Conservation (phyloP, 2,113 vertebrate genomes). For the Brachyistius frenatus region DNA sequence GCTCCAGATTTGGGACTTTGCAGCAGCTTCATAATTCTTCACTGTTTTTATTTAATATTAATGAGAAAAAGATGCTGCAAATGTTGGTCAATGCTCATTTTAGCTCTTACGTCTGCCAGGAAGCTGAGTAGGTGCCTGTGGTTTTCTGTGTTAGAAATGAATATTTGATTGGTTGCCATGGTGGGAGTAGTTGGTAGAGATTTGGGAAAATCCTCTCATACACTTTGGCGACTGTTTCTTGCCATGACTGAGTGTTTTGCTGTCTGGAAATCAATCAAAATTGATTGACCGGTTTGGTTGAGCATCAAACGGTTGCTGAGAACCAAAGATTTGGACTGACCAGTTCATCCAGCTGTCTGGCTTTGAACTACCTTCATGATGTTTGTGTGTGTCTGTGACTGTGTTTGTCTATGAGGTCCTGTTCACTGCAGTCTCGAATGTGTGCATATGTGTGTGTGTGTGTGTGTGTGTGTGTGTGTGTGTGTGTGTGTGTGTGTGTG, state of each 20-base stretch:
- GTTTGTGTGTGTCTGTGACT: constrained; percentile 34
- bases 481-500: constrained; percentile 34
- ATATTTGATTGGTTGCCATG: constrained; percentile 16
- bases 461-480: constrained; percentile 1
- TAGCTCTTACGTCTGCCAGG: background rate
- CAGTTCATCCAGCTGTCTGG: constrained; percentile 15
- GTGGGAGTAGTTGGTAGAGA: background rate
- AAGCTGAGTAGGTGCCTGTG: constrained; percentile 22
- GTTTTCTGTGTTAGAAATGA: constrained; percentile 1
- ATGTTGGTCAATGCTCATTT: constrained; percentile 4
- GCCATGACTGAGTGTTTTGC: constrained; percentile 36
- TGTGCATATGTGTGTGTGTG: constrained; percentile 6
- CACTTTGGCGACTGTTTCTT: constrained; percentile 4
- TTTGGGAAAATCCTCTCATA: constrained; percentile 39
- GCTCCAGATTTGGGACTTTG: background rate
- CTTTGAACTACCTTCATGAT: constrained; percentile 40
- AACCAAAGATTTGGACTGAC: constrained; percentile 45
- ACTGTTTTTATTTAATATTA: constrained; percentile 15
- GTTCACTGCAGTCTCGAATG: background rate
- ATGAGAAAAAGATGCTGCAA: constrained; percentile 42
- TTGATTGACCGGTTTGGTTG: constrained; percentile 19
- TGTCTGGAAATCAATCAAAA: constrained; percentile 26
- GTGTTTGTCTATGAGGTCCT: constrained; percentile 41
- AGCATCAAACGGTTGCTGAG: constrained; percentile 57
- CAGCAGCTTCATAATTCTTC: background rate